phyloP scores from a whole-genome alignment of 2,113 vertebrate genomes.

The Atlantisia rogersi region DNA sequence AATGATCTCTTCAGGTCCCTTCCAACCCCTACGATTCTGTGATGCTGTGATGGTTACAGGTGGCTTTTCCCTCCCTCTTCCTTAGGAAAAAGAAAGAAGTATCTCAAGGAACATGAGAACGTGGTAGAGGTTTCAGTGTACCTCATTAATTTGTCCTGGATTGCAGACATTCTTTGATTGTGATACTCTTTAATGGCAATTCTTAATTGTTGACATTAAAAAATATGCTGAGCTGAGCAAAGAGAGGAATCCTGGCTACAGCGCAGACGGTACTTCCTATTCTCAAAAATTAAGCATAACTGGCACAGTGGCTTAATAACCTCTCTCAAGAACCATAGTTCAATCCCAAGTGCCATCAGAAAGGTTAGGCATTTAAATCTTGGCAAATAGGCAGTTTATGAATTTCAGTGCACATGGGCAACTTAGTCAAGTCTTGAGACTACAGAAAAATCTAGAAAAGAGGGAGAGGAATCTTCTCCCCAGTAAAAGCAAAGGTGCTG shows the following conservation, averaged over 20 bases:
- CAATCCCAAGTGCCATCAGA: constrained; percentile 57
- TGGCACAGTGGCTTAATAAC: constrained; percentile 51
- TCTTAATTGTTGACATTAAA: constrained; percentile 72
- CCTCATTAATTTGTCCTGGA: constrained; percentile 58
- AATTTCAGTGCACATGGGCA: constrained; percentile 21
- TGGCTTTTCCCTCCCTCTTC: not conserved
- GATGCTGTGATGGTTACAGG: not conserved
- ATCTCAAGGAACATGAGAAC: not conserved
- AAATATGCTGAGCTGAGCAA: constrained; percentile 64
- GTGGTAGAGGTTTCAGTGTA: not conserved
- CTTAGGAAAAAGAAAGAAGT: not conserved
- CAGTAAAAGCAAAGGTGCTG: not conserved
- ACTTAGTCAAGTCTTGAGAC: not conserved
- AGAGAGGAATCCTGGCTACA: constrained; percentile 22
- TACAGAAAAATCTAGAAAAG: not conserved
- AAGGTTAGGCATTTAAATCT: constrained; percentile 70
- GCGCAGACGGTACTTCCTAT: constrained; percentile 1
- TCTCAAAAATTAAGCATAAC: not conserved
- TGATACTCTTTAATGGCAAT: constrained; percentile 55
- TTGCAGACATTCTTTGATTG: constrained; percentile 49
- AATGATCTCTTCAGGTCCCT: no score
- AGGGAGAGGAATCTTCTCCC: not conserved
- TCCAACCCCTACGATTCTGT: no score
- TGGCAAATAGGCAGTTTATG: constrained; percentile 27
- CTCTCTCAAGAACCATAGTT: constrained; percentile 45